Base-by-base conservation (phyloP, 2,888 invertebrate genomes). In the Eristalis tenax region DNA sequence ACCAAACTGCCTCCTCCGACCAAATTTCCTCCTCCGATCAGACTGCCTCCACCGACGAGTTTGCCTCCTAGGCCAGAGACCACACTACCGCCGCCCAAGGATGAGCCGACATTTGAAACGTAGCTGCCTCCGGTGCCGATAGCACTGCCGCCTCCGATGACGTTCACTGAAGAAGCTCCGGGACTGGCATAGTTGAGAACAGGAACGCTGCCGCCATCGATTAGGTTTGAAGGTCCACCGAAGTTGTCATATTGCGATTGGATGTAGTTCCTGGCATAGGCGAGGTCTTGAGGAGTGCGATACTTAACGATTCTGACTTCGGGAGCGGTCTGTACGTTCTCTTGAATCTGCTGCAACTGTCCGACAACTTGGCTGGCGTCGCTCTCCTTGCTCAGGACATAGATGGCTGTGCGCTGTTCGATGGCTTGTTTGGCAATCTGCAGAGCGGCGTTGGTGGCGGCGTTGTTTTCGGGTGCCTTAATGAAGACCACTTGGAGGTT, bases 321-420 rank as follows among this genome's bases (percentile, higher is more conserved):
- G 15, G 90, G 90, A 71, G 89, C 80, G 32, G 81, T 85, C n/a
- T 89, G 88, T 68, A 89, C 80, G 40, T 78, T 81, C 43, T 85
- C 86, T 70, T 88, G 86, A n/a, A 88, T 74, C 74, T 86, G 86
- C 79, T 85, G 79, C 74, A 91, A 75, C 32, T 90, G 91, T 87
- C 76, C 89, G 88, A 91, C 90, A 76, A 91, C 88, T 77, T 91
- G 90, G 61, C 90, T 89, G 6, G 90, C 90, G 28, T 92, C 91
- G 0, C 90, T 86, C 88, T 92, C 91, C 88, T 92, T 92, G 87
- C 89, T 90, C 26, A 93, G 90, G 1, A 93, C 92, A 88, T 93
- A 93, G 77, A 93, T 92, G 84, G 92, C 92, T 15, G 93, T 93
- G 89, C 91, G 89, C 28, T 93, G 92, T 56, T 92, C 90, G 28